phyloP scores from a whole-genome alignment of 2,888 invertebrate genomes.

The Resseliella maxima region DNA sequence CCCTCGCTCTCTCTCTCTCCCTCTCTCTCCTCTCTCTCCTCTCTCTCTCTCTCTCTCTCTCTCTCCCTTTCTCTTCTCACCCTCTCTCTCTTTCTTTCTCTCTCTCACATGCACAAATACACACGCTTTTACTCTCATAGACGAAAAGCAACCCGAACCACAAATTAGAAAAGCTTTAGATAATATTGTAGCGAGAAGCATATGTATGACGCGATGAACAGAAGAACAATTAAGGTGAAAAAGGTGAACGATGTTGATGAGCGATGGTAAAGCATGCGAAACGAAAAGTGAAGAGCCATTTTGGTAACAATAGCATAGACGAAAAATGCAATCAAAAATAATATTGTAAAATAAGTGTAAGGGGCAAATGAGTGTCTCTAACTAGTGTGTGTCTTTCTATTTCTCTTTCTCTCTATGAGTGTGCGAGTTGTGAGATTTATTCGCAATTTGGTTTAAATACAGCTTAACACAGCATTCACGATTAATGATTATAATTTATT shows the following conservation, averaged over 20 bases:
- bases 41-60: not conserved
- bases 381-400: slow-evolving; percentile 31
- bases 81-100: not conserved
- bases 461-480: slow-evolving; percentile 48
- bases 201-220: not conserved
- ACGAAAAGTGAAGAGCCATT: slow-evolving; percentile 39
- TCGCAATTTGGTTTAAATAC: slow-evolving; percentile 14
- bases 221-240: slow-evolving; percentile 27
- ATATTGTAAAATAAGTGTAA: not conserved
- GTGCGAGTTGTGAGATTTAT: slow-evolving; percentile 53
- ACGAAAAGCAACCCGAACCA: not conserved
- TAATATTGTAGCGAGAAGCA: not conserved
- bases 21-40: not conserved
- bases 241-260: slow-evolving; percentile 15
- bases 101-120: not conserved
- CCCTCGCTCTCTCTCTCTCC: not conserved
- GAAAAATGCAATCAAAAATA: slow-evolving; percentile 50
- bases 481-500: slow-evolving; percentile 53
- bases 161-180: slow-evolving; percentile 29
- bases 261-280: not conserved
- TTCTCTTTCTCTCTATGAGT: no score
- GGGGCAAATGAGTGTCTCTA: not conserved
- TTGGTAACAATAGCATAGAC: not conserved
- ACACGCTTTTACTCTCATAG: not conserved
- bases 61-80: not conserved